Evolutionary conservation across 2,113 vertebrate genomes (phyloP), one percentile per base, ranked within the genome.

Genomic region (Ageneiosus marmoratus): DNA sequence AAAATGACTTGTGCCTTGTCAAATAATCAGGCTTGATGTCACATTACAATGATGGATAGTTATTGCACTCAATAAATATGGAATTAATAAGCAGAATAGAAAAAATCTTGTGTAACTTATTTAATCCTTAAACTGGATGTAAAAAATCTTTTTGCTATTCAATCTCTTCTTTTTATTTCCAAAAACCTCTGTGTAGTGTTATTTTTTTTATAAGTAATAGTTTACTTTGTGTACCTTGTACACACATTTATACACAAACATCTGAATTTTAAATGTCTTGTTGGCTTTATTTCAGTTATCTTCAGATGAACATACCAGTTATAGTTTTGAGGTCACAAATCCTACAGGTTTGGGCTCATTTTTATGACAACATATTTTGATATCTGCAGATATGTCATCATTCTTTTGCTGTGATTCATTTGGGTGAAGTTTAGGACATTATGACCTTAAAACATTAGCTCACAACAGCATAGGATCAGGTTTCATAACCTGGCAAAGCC

Each of bases 371-470:
- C 32, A 41, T 41, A 9, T 69, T 69, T 69, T 69, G 65, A 77
- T 44, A 55, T 22, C 62, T 77, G 50, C 12, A 29, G 74, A 77
- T 11, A 77, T 27, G 50, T 85, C 79, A 70, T 55, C 67, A 7
- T 56, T 74, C 41, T 24, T 76, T 56, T 77, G 29, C 27, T 34
- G 50, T 51, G 73, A 76, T 51, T 55, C 48, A 76, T 15, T 56
- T 74, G 34, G 74, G 63, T 67, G 48, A 34, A 79, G 69, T 74
- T 75, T 46, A 84, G 41, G 65, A 63, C 65, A 20, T n/a, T n/a
- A n/a, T 84, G 53, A n/a, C 65, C 55, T 82, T 82, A 81, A 81
- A 79, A 46, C 22, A 22, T 53, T 50, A 85, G 51, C 77, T 81
- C 37, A 58, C 65, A 55, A 69, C 60, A 69, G 53, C 56, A 58